phyloP scores from a whole-genome alignment of 2,797 vertebrate species.

The Otus scops region DNA sequence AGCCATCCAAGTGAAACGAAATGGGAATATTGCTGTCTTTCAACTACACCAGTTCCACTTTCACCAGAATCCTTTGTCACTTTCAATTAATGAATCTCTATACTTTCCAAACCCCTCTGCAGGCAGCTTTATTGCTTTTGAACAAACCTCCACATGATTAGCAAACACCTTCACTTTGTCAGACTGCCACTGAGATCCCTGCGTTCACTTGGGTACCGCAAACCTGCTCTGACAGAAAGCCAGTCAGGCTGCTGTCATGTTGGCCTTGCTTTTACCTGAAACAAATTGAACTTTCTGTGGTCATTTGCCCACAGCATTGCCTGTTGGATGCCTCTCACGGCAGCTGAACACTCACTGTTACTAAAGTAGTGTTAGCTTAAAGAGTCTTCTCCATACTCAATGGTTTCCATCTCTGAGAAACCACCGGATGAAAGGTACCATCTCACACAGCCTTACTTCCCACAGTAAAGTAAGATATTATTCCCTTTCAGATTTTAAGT shows the following conservation, averaged over 20 bases:
- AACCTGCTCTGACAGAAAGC: neutral
- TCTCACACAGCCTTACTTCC: rapidly evolving
- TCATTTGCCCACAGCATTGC: neutral
- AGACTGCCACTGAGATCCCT: neutral
- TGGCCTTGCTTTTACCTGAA: neutral
- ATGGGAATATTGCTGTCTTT: neutral
- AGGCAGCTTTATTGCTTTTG: neutral
- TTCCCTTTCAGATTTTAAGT: neutral
- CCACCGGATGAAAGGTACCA: neutral
- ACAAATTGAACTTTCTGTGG: neutral
- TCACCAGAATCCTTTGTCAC: neutral
- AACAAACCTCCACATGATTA: neutral
- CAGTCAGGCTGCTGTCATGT: neutral
- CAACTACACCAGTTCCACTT: rapidly evolving
- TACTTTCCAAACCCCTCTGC: neutral
- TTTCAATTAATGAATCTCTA: neutral
- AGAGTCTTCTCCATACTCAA: neutral
- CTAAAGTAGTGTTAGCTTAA: neutral
- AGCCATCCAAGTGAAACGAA: neutral
- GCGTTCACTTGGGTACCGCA: neutral
- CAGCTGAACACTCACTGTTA: neutral
- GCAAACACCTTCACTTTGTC: neutral
- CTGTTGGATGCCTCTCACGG: neutral
- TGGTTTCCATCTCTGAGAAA: neutral
- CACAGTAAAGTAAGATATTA: neutral